These are phyloP conservation scores for Plestiodon gilberti DNA, from an alignment of 2,113 vertebrate species.

Conservation along the genomic window DNA sequence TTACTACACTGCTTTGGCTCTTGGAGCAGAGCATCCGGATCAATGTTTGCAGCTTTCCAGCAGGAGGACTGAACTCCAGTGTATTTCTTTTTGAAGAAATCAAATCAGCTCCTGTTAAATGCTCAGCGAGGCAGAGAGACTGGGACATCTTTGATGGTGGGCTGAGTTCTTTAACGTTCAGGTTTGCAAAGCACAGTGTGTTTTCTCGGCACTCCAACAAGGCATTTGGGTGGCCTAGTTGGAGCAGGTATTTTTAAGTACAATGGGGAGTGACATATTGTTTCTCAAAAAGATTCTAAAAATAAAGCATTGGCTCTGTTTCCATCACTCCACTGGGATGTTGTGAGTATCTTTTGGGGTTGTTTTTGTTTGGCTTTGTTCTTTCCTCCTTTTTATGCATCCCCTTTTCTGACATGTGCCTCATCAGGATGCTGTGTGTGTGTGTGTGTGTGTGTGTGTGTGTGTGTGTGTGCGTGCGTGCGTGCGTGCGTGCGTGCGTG, in stretches of 20 bases:
- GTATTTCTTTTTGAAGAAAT: neutral
- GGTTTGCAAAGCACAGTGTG: neutral
- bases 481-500: too few species aligned
- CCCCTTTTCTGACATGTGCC: neutral
- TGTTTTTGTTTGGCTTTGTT: conserved; percentile 14
- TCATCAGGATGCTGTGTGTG: neutral
- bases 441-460: neutral
- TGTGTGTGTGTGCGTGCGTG: too few species aligned
- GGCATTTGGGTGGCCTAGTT: conserved; percentile 7
- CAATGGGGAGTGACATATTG: conserved; percentile 9
- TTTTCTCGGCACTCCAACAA: neutral
- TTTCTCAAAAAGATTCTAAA: conserved; percentile 6
- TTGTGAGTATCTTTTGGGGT: neutral
- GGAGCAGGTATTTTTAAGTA: conserved; percentile 18
- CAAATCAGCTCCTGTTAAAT: neutral
- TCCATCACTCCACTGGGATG: conserved; percentile 21
- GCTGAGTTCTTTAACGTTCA: neutral
- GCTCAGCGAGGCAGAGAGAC: conserved; percentile 1
- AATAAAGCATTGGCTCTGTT: neutral
- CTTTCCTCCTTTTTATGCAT: neutral
- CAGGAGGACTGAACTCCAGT: neutral
- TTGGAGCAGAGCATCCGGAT: neutral
- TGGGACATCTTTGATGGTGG: neutral
- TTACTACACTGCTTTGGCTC: too few species aligned
- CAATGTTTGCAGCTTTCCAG: neutral